A percentile compares a stretch with the other conserved stretches of the same genome.
phyloP scores from a whole-genome alignment of 2,113 vertebrate species.

The Prietella phreatophila region DNA sequence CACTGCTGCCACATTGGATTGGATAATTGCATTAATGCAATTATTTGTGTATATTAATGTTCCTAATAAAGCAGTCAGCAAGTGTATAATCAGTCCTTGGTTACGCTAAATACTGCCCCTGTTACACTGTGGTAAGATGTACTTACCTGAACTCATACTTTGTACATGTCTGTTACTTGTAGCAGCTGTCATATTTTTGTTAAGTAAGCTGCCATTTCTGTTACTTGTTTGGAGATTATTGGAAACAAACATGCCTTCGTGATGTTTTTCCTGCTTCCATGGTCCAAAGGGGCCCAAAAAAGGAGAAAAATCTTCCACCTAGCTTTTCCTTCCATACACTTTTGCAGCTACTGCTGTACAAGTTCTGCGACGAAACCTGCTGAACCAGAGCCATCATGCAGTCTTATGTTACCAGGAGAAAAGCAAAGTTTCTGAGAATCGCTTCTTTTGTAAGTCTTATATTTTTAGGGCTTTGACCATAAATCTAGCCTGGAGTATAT shows the following conservation, averaged over 20 bases:
- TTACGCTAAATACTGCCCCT: not conserved
- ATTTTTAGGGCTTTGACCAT: conserved; percentile 47
- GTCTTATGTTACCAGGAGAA: conserved; percentile 13
- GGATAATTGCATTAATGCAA: not conserved
- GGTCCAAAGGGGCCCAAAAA: conserved; percentile 29
- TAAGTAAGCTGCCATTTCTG: conserved; percentile 20
- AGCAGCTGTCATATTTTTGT: not conserved
- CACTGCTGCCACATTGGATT: too few relatives aligned
- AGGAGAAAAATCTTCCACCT: not conserved
- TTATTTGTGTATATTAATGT: not conserved
- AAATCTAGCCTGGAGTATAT: conserved; percentile 25
- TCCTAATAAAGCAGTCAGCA: not conserved
- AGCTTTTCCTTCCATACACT: not conserved
- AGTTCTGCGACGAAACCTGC: conserved; percentile 24
- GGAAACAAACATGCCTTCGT: not conserved
- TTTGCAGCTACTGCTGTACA: conserved; percentile 12
- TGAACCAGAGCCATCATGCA: conserved; percentile 12
- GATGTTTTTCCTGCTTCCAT: not conserved
- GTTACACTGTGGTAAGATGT: conserved; percentile 4
- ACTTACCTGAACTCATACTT: not conserved
- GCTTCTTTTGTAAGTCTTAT: not conserved
- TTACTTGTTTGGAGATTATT: not conserved
- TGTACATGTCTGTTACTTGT: conserved; percentile 21
- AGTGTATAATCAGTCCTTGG: not conserved
- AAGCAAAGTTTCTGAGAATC: not conserved